Percentiles rank a stretch among this genome's conserved stretches.
These are phyloP conservation scores for Notocelia uddmanniana DNA, from an alignment of 2,888 invertebrate species.

Conservation along the genomic window DNA sequence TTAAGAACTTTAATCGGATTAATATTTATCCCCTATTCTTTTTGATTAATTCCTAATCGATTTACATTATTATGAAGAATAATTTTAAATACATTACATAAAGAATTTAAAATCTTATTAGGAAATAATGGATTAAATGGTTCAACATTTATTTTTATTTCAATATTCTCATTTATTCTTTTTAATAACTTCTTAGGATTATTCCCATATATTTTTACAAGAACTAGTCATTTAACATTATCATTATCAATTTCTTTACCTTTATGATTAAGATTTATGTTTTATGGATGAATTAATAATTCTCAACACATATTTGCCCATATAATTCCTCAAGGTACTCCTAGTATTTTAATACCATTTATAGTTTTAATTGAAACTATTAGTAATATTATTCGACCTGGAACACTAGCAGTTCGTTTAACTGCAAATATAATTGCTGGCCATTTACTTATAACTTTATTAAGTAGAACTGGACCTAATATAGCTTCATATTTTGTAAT, in stretches of 20 bases:
- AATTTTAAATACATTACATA: slow-evolving; percentile 76
- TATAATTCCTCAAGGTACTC: slow-evolving; percentile 89
- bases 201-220: slow-evolving; percentile 90
- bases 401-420: slow-evolving; percentile 89
- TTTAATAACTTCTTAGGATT: slow-evolving; percentile 89
- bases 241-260: slow-evolving; percentile 86
- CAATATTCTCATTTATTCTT: slow-evolving; percentile 86
- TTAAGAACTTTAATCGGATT: slow-evolving; percentile 82
- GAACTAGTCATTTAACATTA: slow-evolving; percentile 87
- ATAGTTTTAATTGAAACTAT: slow-evolving; percentile 91
- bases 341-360: slow-evolving; percentile 88
- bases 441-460: slow-evolving; percentile 88
- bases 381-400: slow-evolving; percentile 90
- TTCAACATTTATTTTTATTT: slow-evolving; percentile 84
- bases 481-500: slow-evolving; percentile 62
- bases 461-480: slow-evolving; percentile 72
- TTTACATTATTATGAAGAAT: slow-evolving; percentile 76
- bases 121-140: slow-evolving; percentile 75
- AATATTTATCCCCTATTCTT: slow-evolving; percentile 81
- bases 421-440: slow-evolving; percentile 92
- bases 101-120: slow-evolving; percentile 87
- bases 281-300: slow-evolving; percentile 88
- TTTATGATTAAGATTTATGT: slow-evolving; percentile 88
- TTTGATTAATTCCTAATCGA: slow-evolving; percentile 85
- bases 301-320: slow-evolving; percentile 88